phyloP scores from a whole-genome alignment of 2,113 vertebrate genomes.

The Mirounga angustirostris region DNA sequence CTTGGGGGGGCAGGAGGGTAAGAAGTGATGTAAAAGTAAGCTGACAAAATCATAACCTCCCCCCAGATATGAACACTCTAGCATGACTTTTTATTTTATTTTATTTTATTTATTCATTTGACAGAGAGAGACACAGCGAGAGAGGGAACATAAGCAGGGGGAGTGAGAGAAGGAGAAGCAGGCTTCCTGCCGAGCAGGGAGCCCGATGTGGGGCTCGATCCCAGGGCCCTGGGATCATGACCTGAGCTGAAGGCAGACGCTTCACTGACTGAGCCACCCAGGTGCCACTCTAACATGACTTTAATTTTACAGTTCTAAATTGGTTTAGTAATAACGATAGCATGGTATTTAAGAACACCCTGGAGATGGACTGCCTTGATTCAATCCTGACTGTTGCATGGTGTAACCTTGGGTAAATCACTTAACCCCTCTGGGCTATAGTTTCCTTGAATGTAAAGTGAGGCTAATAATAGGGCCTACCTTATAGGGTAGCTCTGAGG shows the following conservation, averaged over 20 bases:
- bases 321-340: not conserved
- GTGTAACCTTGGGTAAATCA: not conserved
- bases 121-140: no score
- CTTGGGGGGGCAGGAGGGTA: not conserved
- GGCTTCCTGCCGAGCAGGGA: no score
- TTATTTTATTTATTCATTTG: no score
- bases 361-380: not conserved
- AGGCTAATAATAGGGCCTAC: not conserved
- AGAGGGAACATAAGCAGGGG: no score
- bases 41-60: not conserved
- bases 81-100: no score
- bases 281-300: not conserved
- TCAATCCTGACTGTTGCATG: not conserved
- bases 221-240: no score
- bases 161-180: no score
- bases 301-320: not conserved
- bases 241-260: no score
- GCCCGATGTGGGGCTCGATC: no score
- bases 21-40: not conserved
- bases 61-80: not conserved
- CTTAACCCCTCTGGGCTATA: not conserved
- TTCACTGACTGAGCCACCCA: no score
- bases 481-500: not conserved
- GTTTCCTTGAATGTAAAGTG: not conserved
- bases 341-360: not conserved